Evolutionary conservation across 2,888 invertebrate species (phyloP), one percentile per base, ranked within the genome.

Genomic region (Megamerina dolium): DNA sequence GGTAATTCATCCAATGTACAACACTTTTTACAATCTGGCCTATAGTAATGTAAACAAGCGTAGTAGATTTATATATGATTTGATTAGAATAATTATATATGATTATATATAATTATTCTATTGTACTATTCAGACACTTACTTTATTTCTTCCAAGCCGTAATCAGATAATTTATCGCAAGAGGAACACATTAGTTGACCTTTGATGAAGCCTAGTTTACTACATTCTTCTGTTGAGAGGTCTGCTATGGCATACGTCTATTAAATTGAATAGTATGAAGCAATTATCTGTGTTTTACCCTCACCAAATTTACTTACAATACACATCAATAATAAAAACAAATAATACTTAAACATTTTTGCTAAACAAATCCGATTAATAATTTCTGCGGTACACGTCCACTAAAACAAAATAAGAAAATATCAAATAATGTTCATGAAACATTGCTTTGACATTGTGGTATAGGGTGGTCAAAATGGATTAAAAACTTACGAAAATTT

Each of bases 101-200:
- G n/a, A n/a, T n/a, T n/a, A n/a, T n/a, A n/a, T n/a, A n/a, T n/a
- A n/a, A n/a, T n/a, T n/a, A n/a, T 23, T 8, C 10, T 8, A 23
- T 10, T 23, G 10, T 23, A 8, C 10, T 23, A 8, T 23, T 6
- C 23, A 8, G 6, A 10, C 13, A 43, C 48, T 38, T 46, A 71
- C 70, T 66, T 66, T 23, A 67, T 37, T 9, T 57, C 43, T 31
- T 64, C 66, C 26, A 70, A 52, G 3, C 63, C 68, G 48, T 64
- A 91, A 62, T 87, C 83, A 46, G 79, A 78, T 35, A 95, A 74
- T 64, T 87, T 83, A 57, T 89, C 85, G 71, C 95, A 96, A 4
- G 88, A 88, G 9, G 89, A 87, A 69, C 95, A 95, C 54, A 89
- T 68, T 44, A 96, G 75, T 70, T 85, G 86, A 16, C 86, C 81